Conservation (phyloP, 2,888 invertebrate species). For the Cotesia congregata region DNA sequence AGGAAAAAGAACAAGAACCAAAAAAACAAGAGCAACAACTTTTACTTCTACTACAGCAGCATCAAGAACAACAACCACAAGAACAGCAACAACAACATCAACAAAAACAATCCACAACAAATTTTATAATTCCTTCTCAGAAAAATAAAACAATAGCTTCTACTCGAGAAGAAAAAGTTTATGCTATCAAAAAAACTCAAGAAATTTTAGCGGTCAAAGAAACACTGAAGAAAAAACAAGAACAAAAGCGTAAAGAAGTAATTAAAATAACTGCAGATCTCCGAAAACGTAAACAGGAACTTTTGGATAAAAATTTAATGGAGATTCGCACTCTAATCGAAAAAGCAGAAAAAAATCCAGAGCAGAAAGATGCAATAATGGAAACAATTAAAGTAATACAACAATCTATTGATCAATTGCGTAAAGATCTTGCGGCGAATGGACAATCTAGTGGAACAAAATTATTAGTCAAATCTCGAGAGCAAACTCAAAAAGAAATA, state of each 20-base stretch:
- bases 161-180: slow-evolving; percentile 65
- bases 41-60: not conserved
- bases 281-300: slow-evolving; percentile 86
- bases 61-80: slow-evolving; percentile 37
- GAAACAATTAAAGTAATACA: slow-evolving; percentile 87
- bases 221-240: slow-evolving; percentile 80
- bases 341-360: slow-evolving; percentile 84
- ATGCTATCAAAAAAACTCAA: slow-evolving; percentile 73
- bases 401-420: slow-evolving; percentile 84
- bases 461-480: slow-evolving; percentile 77
- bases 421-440: slow-evolving; percentile 77
- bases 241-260: slow-evolving; percentile 82
- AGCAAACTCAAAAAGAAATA: slow-evolving; percentile 89
- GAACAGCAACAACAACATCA: slow-evolving; percentile 50
- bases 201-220: slow-evolving; percentile 77
- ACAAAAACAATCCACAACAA: slow-evolving; percentile 51
- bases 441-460: slow-evolving; percentile 71
- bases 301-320: slow-evolving; percentile 90
- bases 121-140: slow-evolving; percentile 64
- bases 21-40: slow-evolving; percentile 51
- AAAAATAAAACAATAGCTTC: slow-evolving; percentile 58
- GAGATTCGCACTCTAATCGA: slow-evolving; percentile 89
- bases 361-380: slow-evolving; percentile 82
- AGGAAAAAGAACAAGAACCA: slow-evolving; percentile 27
- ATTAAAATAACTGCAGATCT: slow-evolving; percentile 84